These are phyloP conservation scores for Peromyscus attwateri DNA, from an alignment of 2,797 vertebrate species.

Conservation along the genomic window DNA sequence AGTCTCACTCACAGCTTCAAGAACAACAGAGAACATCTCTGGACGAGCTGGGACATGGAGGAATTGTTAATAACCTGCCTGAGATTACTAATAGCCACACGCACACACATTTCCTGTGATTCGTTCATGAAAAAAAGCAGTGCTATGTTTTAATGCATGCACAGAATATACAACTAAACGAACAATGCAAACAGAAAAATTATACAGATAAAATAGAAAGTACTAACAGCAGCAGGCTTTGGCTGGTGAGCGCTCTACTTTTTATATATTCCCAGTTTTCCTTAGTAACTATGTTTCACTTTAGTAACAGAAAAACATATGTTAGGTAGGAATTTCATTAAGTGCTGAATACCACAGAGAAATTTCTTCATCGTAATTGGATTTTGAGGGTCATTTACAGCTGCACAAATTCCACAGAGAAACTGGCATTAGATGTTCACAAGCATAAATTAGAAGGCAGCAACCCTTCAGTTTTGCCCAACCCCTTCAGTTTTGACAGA, in stretches of 20 bases:
- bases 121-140: slow-evolving; percentile 5
- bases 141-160: neutral
- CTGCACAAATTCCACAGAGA: neutral
- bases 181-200: slow-evolving; percentile 48
- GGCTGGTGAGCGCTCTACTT: neutral
- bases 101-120: slow-evolving; percentile 12
- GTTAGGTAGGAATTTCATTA: neutral
- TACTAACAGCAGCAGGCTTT: neutral
- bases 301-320: neutral
- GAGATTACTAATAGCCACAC: neutral
- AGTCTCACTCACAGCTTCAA: neutral
- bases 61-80: neutral
- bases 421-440: slow-evolving; percentile 16
- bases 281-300: neutral
- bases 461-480: slow-evolving; percentile 40
- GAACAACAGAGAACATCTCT: neutral
- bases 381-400: neutral
- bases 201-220: neutral
- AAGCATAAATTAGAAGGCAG: slow-evolving; percentile 35
- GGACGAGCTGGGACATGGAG: neutral
- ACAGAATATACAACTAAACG: slow-evolving; percentile 35
- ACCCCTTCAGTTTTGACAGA: slow-evolving; percentile 15
- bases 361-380: neutral
- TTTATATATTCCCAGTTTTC: slow-evolving; percentile 26
- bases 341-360: neutral